phyloP scores from a whole-genome alignment of 1,140 invertebrate genomes.

The Cephus cinctus region DNA sequence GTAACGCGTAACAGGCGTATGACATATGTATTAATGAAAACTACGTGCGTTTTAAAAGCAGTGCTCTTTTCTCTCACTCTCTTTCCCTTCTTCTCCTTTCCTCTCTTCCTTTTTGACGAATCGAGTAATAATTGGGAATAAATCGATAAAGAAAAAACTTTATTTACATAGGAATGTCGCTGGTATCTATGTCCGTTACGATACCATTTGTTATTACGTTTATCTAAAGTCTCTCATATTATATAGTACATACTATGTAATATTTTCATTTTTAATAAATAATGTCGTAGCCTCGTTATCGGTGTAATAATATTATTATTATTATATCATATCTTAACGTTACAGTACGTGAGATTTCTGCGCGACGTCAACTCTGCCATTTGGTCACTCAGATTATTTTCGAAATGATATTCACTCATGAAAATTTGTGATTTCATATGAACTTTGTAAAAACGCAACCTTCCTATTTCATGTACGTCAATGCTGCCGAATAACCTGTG shows the following conservation, averaged over 20 bases:
- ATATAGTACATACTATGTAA: constrained; percentile 21
- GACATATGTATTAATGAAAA: background rate
- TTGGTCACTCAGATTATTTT: background rate
- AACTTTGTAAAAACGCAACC: no score
- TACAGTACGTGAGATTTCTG: constrained; percentile 17
- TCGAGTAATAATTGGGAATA: constrained; percentile 10
- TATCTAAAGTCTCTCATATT: constrained; percentile 18
- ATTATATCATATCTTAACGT: constrained; percentile 9
- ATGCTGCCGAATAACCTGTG: no score
- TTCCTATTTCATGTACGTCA: no score
- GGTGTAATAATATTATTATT: constrained; percentile 23
- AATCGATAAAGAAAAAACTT: constrained; percentile 20
- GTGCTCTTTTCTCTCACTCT: constrained; percentile 4
- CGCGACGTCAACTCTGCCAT: constrained; percentile 13
- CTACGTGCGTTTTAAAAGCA: constrained; percentile 6
- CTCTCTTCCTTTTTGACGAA: constrained; percentile 5
- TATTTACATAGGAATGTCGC: constrained; percentile 37
- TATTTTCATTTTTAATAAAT: constrained; percentile 8
- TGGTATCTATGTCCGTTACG: constrained; percentile 15
- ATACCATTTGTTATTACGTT: constrained; percentile 13
- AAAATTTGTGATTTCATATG: no score
- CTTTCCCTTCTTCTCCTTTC: background rate
- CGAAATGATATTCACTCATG: no score
- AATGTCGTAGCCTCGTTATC: no score
- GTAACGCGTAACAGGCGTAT: constrained; percentile 16